phyloP scores from a whole-genome alignment of 1,140 invertebrate species.

The Ostrea edulis region DNA sequence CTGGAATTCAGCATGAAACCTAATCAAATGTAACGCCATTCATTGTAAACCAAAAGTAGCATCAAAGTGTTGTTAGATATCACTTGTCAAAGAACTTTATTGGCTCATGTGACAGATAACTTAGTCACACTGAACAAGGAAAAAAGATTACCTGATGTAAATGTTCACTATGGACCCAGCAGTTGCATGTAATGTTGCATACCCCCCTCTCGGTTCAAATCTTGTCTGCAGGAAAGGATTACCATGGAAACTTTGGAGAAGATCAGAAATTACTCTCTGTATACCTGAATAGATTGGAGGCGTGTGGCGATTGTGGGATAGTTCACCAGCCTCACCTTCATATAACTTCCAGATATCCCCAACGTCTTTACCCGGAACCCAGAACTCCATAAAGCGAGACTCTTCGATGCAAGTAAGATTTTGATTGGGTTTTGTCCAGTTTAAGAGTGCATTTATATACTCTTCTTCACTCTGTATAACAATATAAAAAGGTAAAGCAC shows the following conservation, averaged over 20 bases:
- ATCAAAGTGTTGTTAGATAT: too few relatives aligned
- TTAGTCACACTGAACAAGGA: too few relatives aligned
- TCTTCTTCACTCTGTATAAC: not conserved
- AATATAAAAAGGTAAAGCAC: not conserved
- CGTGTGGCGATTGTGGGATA: constrained; percentile 7
- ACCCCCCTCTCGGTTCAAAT: constrained; percentile 44
- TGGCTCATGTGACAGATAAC: too few relatives aligned
- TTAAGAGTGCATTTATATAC: constrained; percentile 2
- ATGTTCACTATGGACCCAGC: constrained; percentile 21
- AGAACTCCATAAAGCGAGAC: not conserved
- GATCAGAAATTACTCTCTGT: not conserved
- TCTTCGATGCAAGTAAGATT: not conserved
- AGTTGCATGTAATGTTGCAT: constrained; percentile 12
- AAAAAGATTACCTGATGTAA: constrained; percentile 28
- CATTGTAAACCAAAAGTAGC: not conserved
- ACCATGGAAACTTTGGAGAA: constrained; percentile 36
- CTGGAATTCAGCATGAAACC: constrained; percentile 47
- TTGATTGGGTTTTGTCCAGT: constrained; percentile 23
- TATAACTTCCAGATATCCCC: constrained; percentile 41
- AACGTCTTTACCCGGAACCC: not conserved
- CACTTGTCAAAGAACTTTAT: too few relatives aligned
- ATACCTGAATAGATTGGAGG: not conserved
- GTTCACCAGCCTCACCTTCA: not conserved
- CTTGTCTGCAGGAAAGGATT: constrained; percentile 41
- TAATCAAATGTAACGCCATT: not conserved